Base-by-base conservation (phyloP, 2,888 invertebrate species). In the Frankliniella fusca region DNA sequence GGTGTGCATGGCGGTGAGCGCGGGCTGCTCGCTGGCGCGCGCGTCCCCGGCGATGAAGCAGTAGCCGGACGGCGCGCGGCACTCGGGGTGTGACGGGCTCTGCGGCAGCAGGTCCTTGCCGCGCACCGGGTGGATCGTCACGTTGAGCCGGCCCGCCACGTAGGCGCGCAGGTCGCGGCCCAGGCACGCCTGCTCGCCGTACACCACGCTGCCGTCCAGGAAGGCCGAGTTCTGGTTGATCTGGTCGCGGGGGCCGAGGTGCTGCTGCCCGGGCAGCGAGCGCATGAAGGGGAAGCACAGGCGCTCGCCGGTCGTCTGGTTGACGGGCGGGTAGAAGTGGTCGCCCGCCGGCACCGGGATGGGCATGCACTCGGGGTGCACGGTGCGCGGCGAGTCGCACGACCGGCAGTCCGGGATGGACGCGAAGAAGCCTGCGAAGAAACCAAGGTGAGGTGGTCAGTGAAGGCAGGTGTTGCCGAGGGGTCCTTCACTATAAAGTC, bases 241-340 rank as follows among this genome's bases (percentile, higher is more conserved):
- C 89, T 97, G 97, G 86, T 97, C 97, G 83, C 98, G 91, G 0
- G 96, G 94, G 15, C 97, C 94, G 80, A 98, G 89, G 82, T 93
- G 92, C 85, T 95, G 93, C 86, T 97, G 97, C 48, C 97, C 97
- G 0, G 97, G 96, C 84, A 98, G 89, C 81, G 97, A 97, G 86
- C 97, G 92, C 93, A 97, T 97, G 88, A 97, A 97, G 0, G 97
- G 97, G 89, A 98, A 95, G 88, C 98, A 98, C 85, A 96, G 90
- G 20, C 95, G 90, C 82, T 93, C 93, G 0, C 97, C 97, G 3
- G 94, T 94, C 0, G 94, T 93, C 12, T 93, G 92, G 87, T 97
- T 96, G 54, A 94, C 92, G 84, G 95, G 94, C 0, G 97, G 95
- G 87, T 96, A 98, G 88, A 94, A 96, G 84, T 96, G 95, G 88